Base-by-base conservation (phyloP, 2,797 vertebrate species). In the Natrix natrix region DNA sequence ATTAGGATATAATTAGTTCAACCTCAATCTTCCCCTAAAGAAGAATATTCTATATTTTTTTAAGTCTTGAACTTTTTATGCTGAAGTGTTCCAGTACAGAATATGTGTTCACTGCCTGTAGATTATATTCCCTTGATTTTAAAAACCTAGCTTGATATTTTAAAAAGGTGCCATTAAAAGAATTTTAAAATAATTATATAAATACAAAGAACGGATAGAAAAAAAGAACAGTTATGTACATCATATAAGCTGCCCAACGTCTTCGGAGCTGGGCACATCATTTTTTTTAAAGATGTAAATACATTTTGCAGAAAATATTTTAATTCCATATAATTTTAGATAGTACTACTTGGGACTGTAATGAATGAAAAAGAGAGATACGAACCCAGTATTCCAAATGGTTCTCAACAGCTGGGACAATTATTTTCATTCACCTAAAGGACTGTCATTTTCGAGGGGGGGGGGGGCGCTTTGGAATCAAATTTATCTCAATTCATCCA, bases 291-390 rank as follows among this genome's bases (percentile, higher is more conserved):
- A 24, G 56, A 89, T 13, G 26, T 90, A 95, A 94, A 95, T 91
- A 69, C 78, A 43, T 78, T 78, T 93, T 69, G 43, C 91, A 93
- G 74, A 95, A 90, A 54, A 94, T 93, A 92, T 93, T 60, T 74
- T 8, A 26, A 74, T 10, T 24, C 87, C 78, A 94, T 90, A 94
- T 20, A 93, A 93, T 86, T 94, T 96, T 93, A 95, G 87, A 93
- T 89, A 69, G 90, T 94, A 56, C 22, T 93, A 96, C 95, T 94
- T 95, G 87, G 93, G 37, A 89, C 94, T 87, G 86, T 94, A 93
- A 96, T 95, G 95, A 96, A 96, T 94, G 92, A n/a, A 3, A 95
- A 93, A 93, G 94, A 96, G 20, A n/a, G 8, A 66, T n/a, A 86
- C 20, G 2, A 43, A 59, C 13, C 20, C n/a, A 37, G 52, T 6